A percentile compares a stretch with the other conserved stretches of the same genome.
Conservation (phyloP, 2,888 invertebrate genomes). For the Watsonalla binaria region DNA sequence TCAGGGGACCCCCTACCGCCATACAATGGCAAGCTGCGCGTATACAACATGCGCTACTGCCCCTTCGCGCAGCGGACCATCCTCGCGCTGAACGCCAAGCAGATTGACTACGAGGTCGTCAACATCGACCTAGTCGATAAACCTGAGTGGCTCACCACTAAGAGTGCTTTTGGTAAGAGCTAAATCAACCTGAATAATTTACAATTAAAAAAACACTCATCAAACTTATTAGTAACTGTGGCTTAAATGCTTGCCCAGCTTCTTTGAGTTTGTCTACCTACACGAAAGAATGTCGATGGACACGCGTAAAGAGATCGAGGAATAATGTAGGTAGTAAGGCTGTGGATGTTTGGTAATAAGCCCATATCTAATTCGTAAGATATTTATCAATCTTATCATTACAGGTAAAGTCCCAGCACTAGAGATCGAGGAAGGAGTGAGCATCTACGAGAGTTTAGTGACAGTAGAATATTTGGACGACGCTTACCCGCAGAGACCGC, state of each 20-base stretch:
- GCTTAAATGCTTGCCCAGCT: no score
- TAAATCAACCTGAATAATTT: not conserved
- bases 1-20: slow-evolving; percentile 83
- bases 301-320: no score
- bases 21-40: slow-evolving; percentile 81
- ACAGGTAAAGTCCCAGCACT: slow-evolving; percentile 86
- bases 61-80: slow-evolving; percentile 88
- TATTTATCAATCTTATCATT: slow-evolving; percentile 5
- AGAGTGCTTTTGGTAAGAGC: slow-evolving; percentile 75
- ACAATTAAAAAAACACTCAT: no score
- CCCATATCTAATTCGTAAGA: not conserved
- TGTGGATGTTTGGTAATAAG: no score
- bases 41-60: slow-evolving; percentile 91
- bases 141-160: slow-evolving; percentile 88
- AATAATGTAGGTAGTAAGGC: no score
- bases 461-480: slow-evolving; percentile 91
- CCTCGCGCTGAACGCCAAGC: slow-evolving; percentile 86
- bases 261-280: no score
- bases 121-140: slow-evolving; percentile 85
- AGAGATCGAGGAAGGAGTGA: slow-evolving; percentile 81
- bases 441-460: slow-evolving; percentile 87
- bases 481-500: slow-evolving; percentile 80
- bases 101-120: slow-evolving; percentile 86
- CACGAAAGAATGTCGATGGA: no score
- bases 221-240: no score